These are phyloP conservation scores for Drosophila hawaiiensis DNA, from an alignment of 2,888 invertebrate genomes.

Conservation along the genomic window DNA sequence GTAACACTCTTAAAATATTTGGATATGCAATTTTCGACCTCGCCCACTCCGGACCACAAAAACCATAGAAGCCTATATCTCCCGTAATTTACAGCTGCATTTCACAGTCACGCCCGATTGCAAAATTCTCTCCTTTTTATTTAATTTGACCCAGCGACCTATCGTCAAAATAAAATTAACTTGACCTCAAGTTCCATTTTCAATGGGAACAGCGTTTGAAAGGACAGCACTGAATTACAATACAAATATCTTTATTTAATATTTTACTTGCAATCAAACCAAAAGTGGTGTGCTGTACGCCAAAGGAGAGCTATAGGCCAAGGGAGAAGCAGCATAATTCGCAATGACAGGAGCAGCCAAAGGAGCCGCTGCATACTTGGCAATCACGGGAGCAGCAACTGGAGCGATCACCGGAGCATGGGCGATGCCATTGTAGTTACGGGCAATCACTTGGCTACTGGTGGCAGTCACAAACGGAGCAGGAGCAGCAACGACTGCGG, in stretches of 20 bases:
- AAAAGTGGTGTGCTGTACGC: background rate
- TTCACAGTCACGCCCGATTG: no score
- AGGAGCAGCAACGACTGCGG: conserved; percentile 47
- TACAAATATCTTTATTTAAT: background rate
- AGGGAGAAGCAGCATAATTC: conserved; percentile 10
- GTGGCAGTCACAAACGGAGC: conserved; percentile 65
- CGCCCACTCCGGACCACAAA: background rate
- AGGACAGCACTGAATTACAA: background rate
- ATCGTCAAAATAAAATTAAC: background rate
- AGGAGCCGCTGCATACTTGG: conserved; percentile 22
- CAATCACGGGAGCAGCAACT: conserved; percentile 35
- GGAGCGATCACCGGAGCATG: conserved; percentile 43
- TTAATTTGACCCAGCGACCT: background rate
- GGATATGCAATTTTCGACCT: background rate
- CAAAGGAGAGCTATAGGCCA: conserved; percentile 1
- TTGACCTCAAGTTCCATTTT: no score
- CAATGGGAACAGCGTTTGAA: background rate
- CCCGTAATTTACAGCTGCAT: background rate
- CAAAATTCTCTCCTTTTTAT: no score
- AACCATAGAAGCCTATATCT: background rate
- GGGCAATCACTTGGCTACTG: conserved; percentile 70
- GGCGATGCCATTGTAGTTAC: conserved; percentile 73
- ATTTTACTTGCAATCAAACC: background rate
- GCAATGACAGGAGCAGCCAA: conserved; percentile 20
- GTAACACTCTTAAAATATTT: background rate